phyloP scores from a whole-genome alignment of 2,797 vertebrate species.

The Avahi laniger region DNA sequence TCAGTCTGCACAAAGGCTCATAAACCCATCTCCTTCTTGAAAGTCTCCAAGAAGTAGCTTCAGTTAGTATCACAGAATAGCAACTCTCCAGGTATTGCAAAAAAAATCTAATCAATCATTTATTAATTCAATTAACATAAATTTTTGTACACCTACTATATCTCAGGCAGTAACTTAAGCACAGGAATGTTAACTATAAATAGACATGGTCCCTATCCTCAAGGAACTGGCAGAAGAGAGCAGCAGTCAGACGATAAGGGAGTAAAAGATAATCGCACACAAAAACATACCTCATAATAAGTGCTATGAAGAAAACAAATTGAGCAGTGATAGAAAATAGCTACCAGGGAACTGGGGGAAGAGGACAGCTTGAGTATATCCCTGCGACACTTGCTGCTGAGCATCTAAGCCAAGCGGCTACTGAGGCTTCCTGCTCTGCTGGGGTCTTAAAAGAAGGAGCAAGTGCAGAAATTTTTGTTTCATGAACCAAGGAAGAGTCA shows the following conservation, averaged over 20 bases:
- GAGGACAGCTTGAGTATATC: background rate
- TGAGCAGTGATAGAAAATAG: background rate
- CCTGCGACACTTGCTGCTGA: background rate
- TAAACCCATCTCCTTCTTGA: background rate
- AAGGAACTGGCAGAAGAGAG: background rate
- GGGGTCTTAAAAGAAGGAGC: background rate
- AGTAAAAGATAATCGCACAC: background rate
- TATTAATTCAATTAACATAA: background rate
- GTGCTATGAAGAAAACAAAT: background rate
- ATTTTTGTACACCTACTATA: background rate
- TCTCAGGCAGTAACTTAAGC: background rate
- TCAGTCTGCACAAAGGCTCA: background rate
- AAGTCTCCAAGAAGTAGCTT: background rate
- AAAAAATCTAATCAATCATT: background rate
- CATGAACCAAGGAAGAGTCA: background rate
- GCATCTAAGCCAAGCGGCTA: background rate
- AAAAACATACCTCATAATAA: background rate
- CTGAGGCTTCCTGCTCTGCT: background rate
- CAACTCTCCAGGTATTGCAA: background rate
- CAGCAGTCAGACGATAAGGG: background rate
- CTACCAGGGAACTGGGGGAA: background rate
- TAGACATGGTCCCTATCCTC: background rate
- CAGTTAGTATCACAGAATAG: background rate
- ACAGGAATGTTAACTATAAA: background rate
- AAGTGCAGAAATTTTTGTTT: background rate